phyloP scores from a whole-genome alignment of 1,140 invertebrate genomes.

The Drosophila seguyi region DNA sequence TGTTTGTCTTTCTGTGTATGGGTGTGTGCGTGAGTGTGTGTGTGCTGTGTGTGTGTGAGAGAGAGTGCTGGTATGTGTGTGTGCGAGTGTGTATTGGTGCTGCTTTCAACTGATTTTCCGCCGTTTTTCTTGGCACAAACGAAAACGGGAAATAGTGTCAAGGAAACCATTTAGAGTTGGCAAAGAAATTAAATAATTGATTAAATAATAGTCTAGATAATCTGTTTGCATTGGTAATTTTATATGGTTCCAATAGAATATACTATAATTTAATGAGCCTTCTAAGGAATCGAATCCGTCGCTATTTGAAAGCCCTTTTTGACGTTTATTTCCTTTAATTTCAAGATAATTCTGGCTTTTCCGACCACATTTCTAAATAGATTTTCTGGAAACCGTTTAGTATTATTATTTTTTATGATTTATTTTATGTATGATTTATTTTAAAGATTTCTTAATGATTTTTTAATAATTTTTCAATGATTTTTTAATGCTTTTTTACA shows the following conservation, averaged over 20 bases:
- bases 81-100: conserved; percentile 14
- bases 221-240: not conserved
- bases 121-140: conserved; percentile 35
- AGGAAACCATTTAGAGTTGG: conserved; percentile 48
- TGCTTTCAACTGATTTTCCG: conserved; percentile 34
- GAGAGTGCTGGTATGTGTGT: conserved; percentile 1
- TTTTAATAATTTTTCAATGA: not conserved
- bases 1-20: conserved; percentile 3
- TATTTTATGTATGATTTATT: not conserved
- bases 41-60: not conserved
- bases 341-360: not conserved
- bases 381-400: not conserved
- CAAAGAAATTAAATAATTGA: conserved; percentile 27
- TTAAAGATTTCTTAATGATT: not conserved
- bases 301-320: not conserved
- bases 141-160: conserved; percentile 54
- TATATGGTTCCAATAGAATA: not conserved
- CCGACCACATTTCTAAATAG: no score
- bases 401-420: not conserved
- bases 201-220: conserved; percentile 48
- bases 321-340: not conserved
- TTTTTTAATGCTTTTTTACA: no score
- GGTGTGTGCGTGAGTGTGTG: not conserved
- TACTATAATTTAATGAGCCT: not conserved
- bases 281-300: no score